Percentiles rank a stretch among this genome's conserved stretches.
These are phyloP conservation scores for Eurystomus gularis DNA, from an alignment of 2,113 vertebrate genomes.

Conservation along the genomic window DNA sequence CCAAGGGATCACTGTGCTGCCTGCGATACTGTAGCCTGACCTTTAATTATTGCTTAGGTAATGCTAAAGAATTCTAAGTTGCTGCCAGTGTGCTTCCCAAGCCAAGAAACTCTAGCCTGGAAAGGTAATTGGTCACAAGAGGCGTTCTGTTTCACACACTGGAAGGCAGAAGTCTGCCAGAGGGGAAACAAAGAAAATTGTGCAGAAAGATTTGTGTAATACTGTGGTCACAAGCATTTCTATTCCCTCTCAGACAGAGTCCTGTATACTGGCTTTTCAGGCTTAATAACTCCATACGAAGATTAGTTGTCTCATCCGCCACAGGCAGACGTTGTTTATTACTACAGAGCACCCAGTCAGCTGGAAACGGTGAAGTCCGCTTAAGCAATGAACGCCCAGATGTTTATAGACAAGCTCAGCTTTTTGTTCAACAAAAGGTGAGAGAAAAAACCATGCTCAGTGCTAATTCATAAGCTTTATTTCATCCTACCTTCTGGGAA, in stretches of 20 bases:
- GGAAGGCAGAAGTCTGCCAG: constrained; percentile 42
- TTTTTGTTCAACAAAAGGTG: background rate
- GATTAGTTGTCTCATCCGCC: background rate
- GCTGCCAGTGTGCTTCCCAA: constrained; percentile 34
- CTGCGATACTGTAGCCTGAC: constrained; percentile 24
- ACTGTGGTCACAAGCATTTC: background rate
- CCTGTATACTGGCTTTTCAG: background rate
- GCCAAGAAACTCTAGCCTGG: constrained; percentile 51
- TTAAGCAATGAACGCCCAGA: background rate
- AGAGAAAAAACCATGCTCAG: background rate
- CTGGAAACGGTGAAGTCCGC: background rate
- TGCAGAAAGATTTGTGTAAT: constrained; percentile 23
- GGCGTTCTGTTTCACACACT: constrained; percentile 35
- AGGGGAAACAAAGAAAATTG: constrained; percentile 55
- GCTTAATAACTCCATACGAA: background rate
- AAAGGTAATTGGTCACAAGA: constrained; percentile 59
- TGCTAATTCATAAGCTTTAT: background rate
- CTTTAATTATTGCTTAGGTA: constrained; percentile 57
- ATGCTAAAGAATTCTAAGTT: constrained; percentile 44
- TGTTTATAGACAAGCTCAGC: background rate
- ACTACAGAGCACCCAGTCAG: background rate
- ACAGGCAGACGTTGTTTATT: background rate
- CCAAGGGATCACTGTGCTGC: background rate
- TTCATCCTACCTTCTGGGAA: constrained; percentile 78
- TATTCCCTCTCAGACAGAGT: background rate